phyloP scores from a whole-genome alignment of 2,797 vertebrate species.

The Rhincodon typus region DNA sequence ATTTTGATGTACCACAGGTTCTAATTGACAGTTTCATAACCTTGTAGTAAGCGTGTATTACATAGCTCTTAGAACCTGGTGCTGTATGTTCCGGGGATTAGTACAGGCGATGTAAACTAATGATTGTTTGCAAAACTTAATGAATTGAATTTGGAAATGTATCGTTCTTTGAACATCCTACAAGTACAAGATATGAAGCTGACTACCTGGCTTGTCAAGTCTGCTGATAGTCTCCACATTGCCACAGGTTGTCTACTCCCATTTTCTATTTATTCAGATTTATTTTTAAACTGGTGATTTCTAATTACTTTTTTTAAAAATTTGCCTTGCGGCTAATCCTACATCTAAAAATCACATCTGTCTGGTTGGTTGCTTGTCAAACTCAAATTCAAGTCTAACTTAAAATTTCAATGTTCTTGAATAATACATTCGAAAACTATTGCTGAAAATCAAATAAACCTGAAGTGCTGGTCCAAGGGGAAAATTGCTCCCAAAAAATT shows the following conservation, averaged over 20 bases:
- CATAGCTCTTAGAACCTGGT: neutral
- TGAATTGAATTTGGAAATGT: neutral
- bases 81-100: neutral
- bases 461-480: neutral
- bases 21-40: neutral
- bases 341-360: neutral
- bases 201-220: neutral
- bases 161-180: neutral
- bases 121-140: neutral
- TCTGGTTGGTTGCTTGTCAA: neutral
- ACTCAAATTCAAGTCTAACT: neutral
- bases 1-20: neutral
- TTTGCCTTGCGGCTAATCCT: neutral
- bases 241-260: neutral
- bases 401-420: neutral
- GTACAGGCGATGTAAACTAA: neutral
- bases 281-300: neutral
- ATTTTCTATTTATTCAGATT: neutral
- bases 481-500: neutral
- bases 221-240: neutral
- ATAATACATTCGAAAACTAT: too few species aligned
- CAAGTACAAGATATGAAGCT: neutral
- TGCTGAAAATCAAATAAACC: neutral
- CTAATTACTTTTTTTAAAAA: neutral
- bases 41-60: neutral